A percentile compares a stretch with the other conserved stretches of the same genome.
phyloP scores from a whole-genome alignment of 1,140 invertebrate species.

The Triops cancriformis region DNA sequence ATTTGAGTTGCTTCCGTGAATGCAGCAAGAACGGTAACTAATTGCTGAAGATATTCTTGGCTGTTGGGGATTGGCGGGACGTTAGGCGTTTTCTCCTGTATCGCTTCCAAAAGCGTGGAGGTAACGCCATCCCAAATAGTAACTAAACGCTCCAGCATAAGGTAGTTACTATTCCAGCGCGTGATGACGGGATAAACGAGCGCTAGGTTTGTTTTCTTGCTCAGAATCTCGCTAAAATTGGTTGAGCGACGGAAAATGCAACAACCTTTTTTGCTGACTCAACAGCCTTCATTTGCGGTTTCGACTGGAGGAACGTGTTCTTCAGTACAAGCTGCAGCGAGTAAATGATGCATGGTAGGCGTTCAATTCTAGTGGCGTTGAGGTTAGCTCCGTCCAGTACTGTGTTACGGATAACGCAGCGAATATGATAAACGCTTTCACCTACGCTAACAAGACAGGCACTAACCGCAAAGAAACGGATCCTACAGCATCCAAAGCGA shows the following conservation, averaged over 20 bases:
- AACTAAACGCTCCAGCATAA: constrained; percentile 3
- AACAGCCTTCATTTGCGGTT: background rate
- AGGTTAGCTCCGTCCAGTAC: too few relatives aligned
- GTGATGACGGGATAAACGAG: background rate
- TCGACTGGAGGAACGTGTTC: background rate
- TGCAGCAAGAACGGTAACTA: too few relatives aligned
- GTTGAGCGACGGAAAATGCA: constrained; percentile 9
- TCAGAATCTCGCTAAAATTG: background rate
- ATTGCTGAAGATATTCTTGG: too few relatives aligned
- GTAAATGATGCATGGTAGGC: constrained; percentile 1
- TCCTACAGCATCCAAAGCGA: too few relatives aligned
- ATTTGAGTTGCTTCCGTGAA: too few relatives aligned
- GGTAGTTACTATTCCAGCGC: background rate
- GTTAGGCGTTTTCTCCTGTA: background rate
- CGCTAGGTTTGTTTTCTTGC: background rate
- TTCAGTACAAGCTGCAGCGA: constrained; percentile 17
- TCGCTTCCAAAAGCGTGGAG: background rate
- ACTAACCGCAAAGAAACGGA: too few relatives aligned
- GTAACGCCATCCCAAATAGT: background rate
- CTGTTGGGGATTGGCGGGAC: background rate
- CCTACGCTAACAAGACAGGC: background rate
- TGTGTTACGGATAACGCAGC: too few relatives aligned
- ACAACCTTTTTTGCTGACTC: constrained; percentile 15
- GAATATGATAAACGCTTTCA: background rate
- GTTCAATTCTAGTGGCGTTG: constrained; percentile 2